phyloP scores from a whole-genome alignment of 2,797 vertebrate genomes.

The Coreius guichenoti region DNA sequence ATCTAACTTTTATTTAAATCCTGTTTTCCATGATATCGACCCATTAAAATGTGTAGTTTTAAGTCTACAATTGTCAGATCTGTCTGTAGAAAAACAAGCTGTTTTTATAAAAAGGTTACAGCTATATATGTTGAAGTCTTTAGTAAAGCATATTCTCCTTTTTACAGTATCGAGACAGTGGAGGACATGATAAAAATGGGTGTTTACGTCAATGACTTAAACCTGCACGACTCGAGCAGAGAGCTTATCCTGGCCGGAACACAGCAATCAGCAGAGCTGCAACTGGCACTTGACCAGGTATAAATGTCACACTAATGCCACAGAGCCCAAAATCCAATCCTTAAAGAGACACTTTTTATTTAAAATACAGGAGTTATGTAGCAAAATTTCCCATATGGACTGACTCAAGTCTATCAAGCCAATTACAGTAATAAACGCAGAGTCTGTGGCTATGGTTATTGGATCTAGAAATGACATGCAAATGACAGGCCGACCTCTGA shows the following conservation, averaged over 20 bases:
- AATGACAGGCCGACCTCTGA: conserved; percentile 38
- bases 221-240: conserved; percentile 81
- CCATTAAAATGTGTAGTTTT: background rate
- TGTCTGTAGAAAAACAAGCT: background rate
- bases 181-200: conserved; percentile 84
- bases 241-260: conserved; percentile 81
- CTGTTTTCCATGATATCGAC: background rate
- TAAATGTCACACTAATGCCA: conserved; percentile 30
- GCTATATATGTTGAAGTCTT: background rate
- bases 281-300: conserved; percentile 81
- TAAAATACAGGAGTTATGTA: background rate
- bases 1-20: background rate
- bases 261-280: conserved; percentile 81
- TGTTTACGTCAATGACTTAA: conserved; percentile 80
- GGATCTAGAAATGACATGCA: background rate
- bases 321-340: background rate
- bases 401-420: background rate
- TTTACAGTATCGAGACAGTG: conserved; percentile 76
- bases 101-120: background rate
- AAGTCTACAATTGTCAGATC: background rate
- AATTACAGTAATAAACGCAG: background rate
- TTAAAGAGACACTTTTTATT: background rate
- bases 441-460: background rate
- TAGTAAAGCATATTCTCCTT: conserved; percentile 17
- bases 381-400: background rate